Evolutionary conservation across 1,140 invertebrate species (phyloP).

Genomic region (Sycophila sp.): DNA sequence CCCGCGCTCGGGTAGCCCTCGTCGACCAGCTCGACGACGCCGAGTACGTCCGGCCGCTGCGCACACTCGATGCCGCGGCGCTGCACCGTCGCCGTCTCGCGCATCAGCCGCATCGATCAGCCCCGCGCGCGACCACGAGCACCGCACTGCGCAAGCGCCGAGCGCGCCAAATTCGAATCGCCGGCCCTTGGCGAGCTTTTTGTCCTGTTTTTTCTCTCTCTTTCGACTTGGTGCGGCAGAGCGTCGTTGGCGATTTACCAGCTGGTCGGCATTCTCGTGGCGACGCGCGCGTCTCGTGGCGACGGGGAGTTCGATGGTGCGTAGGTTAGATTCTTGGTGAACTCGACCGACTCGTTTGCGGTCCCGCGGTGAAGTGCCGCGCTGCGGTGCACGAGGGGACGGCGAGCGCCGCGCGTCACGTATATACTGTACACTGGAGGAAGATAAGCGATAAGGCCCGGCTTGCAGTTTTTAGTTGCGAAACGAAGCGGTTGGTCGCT

Average conservation of each 20-base stretch:
- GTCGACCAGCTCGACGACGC: neutral
- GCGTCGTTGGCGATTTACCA: no score
- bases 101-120: slow-evolving; percentile 34
- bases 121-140: neutral
- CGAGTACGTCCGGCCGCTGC: neutral
- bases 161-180: slow-evolving; percentile 1
- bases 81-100: slow-evolving; percentile 5
- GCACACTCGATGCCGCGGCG: slow-evolving; percentile 17
- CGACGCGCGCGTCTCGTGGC: neutral
- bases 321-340: neutral
- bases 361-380: neutral
- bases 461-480: no score
- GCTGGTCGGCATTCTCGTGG: neutral
- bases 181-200: neutral
- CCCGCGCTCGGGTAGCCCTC: neutral
- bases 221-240: no score
- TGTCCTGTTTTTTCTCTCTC: neutral
- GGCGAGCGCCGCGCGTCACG: no score
- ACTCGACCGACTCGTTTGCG: neutral
- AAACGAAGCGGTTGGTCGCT: no score
- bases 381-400: neutral
- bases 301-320: neutral
- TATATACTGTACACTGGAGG: no score
- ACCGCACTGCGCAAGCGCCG: neutral
- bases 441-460: no score